These are phyloP conservation scores for Phyto melanocephala DNA, from an alignment of 2,888 invertebrate species.

Conservation along the genomic window DNA sequence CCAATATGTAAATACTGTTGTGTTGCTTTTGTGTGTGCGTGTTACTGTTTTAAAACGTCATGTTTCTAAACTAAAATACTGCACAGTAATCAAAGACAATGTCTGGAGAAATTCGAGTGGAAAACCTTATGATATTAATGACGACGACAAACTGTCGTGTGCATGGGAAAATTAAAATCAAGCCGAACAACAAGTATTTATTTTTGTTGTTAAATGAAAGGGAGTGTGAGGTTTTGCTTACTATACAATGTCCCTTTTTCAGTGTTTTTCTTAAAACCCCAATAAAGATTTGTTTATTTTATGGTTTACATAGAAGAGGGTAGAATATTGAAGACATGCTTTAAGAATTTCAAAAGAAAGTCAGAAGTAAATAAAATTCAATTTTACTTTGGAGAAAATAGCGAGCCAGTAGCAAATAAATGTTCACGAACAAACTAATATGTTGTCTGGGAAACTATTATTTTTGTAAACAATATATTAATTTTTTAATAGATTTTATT, in stretches of 20 bases:
- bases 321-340: not conserved
- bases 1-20: slow-evolving; percentile 54
- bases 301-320: not conserved
- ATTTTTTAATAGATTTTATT: too few species aligned
- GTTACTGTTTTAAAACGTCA: slow-evolving; percentile 32
- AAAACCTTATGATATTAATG: slow-evolving; percentile 37
- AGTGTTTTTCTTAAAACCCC: not conserved
- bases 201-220: not conserved
- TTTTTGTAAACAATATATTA: too few species aligned
- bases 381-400: not conserved
- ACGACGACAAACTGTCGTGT: slow-evolving; percentile 16
- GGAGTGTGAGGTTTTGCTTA: not conserved
- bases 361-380: not conserved
- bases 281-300: not conserved
- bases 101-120: slow-evolving; percentile 23
- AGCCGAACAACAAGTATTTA: not conserved
- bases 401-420: not conserved
- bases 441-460: too few species aligned
- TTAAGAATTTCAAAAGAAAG: not conserved
- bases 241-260: not conserved
- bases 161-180: slow-evolving; percentile 17
- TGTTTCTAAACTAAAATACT: slow-evolving; percentile 48
- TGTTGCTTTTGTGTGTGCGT: not conserved
- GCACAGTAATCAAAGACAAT: slow-evolving; percentile 46
- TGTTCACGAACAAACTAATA: too few species aligned